Evolutionary conservation across 2,888 invertebrate genomes (phyloP).

Genomic region (Dryobotodes eremita): DNA sequence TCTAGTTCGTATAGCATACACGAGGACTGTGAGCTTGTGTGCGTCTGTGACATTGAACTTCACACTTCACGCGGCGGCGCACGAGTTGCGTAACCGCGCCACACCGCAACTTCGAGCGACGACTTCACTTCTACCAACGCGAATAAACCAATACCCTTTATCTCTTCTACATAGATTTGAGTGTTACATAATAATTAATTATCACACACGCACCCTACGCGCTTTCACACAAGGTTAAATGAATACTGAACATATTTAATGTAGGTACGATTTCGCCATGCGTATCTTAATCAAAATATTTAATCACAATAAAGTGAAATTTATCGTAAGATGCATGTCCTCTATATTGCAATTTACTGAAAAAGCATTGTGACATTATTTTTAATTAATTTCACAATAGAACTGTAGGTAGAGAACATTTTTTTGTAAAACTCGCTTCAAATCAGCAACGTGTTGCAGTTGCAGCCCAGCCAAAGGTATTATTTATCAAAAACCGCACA

Average conservation of each 20-base stretch:
- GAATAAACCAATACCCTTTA: conserved; percentile 59
- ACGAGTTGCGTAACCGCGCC: conserved; percentile 86
- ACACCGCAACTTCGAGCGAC: conserved; percentile 61
- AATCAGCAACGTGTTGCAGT: neutral
- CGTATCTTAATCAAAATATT: neutral
- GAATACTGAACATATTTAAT: conserved; percentile 34
- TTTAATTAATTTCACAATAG: neutral
- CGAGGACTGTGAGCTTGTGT: conserved; percentile 71
- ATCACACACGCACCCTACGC: conserved; percentile 12
- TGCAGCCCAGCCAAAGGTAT: neutral
- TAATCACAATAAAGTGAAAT: conserved; percentile 3
- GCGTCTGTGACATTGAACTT: conserved; percentile 90
- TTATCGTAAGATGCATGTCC: neutral
- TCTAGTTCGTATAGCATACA: conserved; percentile 65
- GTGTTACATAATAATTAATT: conserved; percentile 47
- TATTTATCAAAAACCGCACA: neutral
- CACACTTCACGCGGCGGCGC: conserved; percentile 88
- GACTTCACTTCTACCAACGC: conserved; percentile 68
- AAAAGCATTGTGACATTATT: neutral
- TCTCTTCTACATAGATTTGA: conserved; percentile 55
- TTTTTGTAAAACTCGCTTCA: neutral
- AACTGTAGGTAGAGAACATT: neutral
- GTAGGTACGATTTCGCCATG: conserved; percentile 1
- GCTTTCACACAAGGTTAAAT: conserved; percentile 47
- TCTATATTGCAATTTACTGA: neutral